Conservation (phyloP, 2,113 vertebrate species). For the Rutilus rutilus region DNA sequence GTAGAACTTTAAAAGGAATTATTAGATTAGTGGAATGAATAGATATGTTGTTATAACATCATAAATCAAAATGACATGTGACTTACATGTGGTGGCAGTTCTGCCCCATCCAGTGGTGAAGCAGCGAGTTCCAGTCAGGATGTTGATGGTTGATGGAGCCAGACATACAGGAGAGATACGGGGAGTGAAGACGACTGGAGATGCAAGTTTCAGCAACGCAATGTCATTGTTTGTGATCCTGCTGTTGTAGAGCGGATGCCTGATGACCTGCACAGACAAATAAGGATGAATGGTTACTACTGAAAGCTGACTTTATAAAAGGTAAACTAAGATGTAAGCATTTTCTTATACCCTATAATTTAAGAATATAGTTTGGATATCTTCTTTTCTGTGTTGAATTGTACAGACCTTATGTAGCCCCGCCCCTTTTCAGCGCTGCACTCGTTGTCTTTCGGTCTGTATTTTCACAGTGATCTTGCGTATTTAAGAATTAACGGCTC, state of each 20-base stretch:
- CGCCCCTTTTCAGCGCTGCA: too few species aligned
- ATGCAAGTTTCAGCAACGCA: slow-evolving; percentile 37
- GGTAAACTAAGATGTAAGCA: neutral
- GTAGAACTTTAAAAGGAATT: too few species aligned
- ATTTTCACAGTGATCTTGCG: too few species aligned
- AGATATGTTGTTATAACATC: too few species aligned
- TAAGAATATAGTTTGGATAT: neutral
- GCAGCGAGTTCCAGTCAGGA: slow-evolving; percentile 34
- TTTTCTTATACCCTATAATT: neutral
- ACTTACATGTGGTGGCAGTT: slow-evolving; percentile 38
- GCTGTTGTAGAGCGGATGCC: slow-evolving; percentile 34
- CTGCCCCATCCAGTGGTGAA: slow-evolving; percentile 50
- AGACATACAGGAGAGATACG: slow-evolving; percentile 52
- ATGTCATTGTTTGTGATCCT: slow-evolving; percentile 40
- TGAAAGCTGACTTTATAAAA: neutral
- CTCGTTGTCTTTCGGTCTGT: too few species aligned
- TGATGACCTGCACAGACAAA: slow-evolving; percentile 26
- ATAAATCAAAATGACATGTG: too few species aligned
- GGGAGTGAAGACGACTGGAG: slow-evolving; percentile 9
- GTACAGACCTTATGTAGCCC: too few species aligned
- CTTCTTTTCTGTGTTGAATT: neutral
- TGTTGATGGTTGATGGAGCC: slow-evolving; percentile 2
- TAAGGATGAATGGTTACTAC: neutral
- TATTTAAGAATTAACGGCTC: too few species aligned
- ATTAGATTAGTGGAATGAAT: too few species aligned